Percentiles rank a stretch among this genome's conserved stretches.
These are phyloP conservation scores for Menidia beryllina DNA, from an alignment of 2,113 vertebrate genomes.

Conservation along the genomic window DNA sequence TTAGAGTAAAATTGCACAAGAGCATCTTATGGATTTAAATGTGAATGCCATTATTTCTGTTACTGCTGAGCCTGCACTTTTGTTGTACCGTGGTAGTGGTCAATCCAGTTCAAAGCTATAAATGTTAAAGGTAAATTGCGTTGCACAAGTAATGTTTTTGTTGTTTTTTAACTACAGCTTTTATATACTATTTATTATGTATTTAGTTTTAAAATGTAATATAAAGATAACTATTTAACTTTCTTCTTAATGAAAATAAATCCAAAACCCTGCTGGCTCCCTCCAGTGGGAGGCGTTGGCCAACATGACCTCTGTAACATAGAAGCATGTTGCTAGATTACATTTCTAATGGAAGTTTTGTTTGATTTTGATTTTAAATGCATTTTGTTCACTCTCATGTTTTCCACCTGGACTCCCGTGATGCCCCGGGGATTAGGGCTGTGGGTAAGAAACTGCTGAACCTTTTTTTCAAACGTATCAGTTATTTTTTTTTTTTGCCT, in stretches of 20 bases:
- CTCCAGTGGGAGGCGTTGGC: slow-evolving; percentile 22
- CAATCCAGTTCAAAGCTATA: slow-evolving; percentile 43
- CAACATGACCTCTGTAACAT: slow-evolving; percentile 12
- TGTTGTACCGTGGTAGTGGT: slow-evolving; percentile 14
- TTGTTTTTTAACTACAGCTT: background rate
- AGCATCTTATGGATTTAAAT: slow-evolving; percentile 30
- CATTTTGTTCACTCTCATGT: slow-evolving; percentile 73
- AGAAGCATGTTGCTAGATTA: slow-evolving; percentile 43
- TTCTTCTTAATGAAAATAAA: slow-evolving; percentile 24
- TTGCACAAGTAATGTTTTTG: slow-evolving; percentile 6
- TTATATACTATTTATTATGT: background rate
- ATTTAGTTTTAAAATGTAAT: background rate
- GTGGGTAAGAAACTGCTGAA: slow-evolving; percentile 90
- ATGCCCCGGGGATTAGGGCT: slow-evolving; percentile 85
- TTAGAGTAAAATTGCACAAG: slow-evolving; percentile 32
- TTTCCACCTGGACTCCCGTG: slow-evolving; percentile 58
- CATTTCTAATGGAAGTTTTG: slow-evolving; percentile 12
- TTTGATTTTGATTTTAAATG: slow-evolving; percentile 66
- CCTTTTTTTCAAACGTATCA: background rate
- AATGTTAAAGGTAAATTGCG: slow-evolving; percentile 19
- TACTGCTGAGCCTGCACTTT: slow-evolving; percentile 16
- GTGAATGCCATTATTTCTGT: slow-evolving; percentile 5
- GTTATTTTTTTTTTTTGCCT: background rate
- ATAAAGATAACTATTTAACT: slow-evolving; percentile 4
- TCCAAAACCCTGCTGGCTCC: slow-evolving; percentile 35